A percentile compares a stretch with the other conserved stretches of the same genome.
These are phyloP conservation scores for Melinaea menophilus DNA, from an alignment of 2,888 invertebrate species.

Conservation along the genomic window DNA sequence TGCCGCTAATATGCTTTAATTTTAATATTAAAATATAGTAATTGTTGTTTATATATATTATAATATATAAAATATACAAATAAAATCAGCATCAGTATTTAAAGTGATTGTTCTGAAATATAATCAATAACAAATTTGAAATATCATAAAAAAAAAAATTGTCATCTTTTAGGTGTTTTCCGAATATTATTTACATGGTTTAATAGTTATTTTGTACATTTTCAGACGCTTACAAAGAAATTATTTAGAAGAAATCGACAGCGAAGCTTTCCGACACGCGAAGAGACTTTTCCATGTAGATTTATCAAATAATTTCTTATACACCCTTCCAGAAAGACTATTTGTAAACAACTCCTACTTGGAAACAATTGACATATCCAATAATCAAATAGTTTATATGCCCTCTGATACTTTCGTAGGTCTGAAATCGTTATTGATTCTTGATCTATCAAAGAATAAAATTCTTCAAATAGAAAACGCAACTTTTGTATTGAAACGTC, in stretches of 20 bases:
- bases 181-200: too few relatives aligned
- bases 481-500: slow-evolving; percentile 75
- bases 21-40: too few relatives aligned
- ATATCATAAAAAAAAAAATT: too few relatives aligned
- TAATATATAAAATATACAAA: too few relatives aligned
- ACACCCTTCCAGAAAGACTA: slow-evolving; percentile 74
- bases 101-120: too few relatives aligned
- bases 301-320: slow-evolving; percentile 81
- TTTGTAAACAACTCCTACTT: slow-evolving; percentile 79
- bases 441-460: slow-evolving; percentile 84
- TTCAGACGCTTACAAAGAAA: slow-evolving; percentile 82
- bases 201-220: slow-evolving; percentile 34
- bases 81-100: too few relatives aligned
- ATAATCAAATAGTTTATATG: slow-evolving; percentile 79
- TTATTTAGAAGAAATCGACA: slow-evolving; percentile 79
- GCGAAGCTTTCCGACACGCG: slow-evolving; percentile 76
- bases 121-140: too few relatives aligned
- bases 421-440: slow-evolving; percentile 78
- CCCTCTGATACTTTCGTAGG: slow-evolving; percentile 78
- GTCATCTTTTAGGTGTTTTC: too few relatives aligned
- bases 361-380: slow-evolving; percentile 81
- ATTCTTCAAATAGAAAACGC: slow-evolving; percentile 78
- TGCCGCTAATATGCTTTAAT: background rate
- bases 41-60: too few relatives aligned
- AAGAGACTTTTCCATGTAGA: slow-evolving; percentile 82